Conservation (phyloP, 2,113 vertebrate genomes). For the Colaptes auratus region DNA sequence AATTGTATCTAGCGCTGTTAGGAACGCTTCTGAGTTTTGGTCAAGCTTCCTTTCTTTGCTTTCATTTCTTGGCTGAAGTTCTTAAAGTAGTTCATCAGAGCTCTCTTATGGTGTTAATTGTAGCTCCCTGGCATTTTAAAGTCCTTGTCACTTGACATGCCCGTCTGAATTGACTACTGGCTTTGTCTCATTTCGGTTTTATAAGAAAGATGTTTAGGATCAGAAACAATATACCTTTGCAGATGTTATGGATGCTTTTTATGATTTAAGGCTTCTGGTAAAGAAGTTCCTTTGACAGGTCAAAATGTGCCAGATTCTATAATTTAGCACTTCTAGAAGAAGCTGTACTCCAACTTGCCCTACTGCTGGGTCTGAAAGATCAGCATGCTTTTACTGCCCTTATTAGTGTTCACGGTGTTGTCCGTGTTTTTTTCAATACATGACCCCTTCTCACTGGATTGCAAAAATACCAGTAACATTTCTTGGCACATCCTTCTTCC, state of each 20-base stretch:
- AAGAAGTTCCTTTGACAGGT: not conserved
- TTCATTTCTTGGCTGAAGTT: not conserved
- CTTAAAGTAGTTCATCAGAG: not conserved
- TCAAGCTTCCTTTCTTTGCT: not conserved
- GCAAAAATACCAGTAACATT: not conserved
- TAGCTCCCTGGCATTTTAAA: not conserved
- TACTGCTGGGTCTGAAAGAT: not conserved
- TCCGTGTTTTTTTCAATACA: not conserved
- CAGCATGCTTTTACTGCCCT: not conserved
- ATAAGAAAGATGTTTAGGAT: not conserved
- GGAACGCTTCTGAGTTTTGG: not conserved
- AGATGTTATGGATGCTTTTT: not conserved
- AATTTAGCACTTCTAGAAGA: not conserved
- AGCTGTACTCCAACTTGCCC: accelerated
- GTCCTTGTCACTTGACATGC: accelerated
- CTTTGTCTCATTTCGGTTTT: not conserved
- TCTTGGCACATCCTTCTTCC: not conserved
- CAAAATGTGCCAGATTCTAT: not conserved
- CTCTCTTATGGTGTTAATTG: accelerated
- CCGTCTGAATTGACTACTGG: not conserved
- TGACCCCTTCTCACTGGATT: not conserved
- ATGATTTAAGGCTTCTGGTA: not conserved
- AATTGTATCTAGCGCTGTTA: not conserved
- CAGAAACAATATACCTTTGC: not conserved
- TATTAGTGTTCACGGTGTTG: not conserved